Percentiles rank a stretch among this genome's conserved stretches.
These are phyloP conservation scores for Scolopax mira DNA, from an alignment of 2,113 vertebrate genomes.

Conservation along the genomic window DNA sequence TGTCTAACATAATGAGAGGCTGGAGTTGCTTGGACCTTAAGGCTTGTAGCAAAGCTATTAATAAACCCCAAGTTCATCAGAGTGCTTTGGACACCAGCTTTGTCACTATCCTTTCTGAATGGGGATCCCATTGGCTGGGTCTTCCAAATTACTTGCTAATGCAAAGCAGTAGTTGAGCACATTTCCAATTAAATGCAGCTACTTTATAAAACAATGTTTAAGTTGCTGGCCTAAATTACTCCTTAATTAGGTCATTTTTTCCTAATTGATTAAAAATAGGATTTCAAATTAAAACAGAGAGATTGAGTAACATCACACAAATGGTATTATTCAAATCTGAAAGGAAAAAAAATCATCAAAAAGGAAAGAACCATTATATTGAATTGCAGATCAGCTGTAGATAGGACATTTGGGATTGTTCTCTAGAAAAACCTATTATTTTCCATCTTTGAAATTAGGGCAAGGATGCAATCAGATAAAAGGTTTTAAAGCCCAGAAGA, in stretches of 20 bases:
- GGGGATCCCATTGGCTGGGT: neutral
- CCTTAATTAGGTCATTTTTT: constrained; percentile 67
- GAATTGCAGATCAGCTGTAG: constrained; percentile 60
- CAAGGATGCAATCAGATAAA: constrained; percentile 57
- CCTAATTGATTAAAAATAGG: constrained; percentile 68
- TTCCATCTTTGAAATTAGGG: constrained; percentile 49
- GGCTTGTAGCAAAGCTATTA: neutral
- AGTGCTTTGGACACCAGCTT: neutral
- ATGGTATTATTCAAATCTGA: constrained; percentile 47
- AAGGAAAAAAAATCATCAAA: neutral
- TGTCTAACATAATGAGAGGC: neutral
- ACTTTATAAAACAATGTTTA: constrained; percentile 57
- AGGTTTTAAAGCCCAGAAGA: constrained; percentile 44
- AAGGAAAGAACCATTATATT: constrained; percentile 19
- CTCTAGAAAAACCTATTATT: constrained; percentile 57
- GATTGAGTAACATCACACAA: constrained; percentile 46
- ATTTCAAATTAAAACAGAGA: constrained; percentile 65
- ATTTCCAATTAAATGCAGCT: constrained; percentile 61
- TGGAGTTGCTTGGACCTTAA: neutral
- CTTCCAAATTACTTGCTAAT: constrained; percentile 52
- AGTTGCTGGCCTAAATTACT: constrained; percentile 62
- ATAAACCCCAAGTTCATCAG: neutral
- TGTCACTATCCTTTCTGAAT: neutral
- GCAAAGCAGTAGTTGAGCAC: constrained; percentile 31
- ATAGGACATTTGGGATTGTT: constrained; percentile 50